Percentiles rank a stretch among this genome's conserved stretches.
These are phyloP conservation scores for Apomyelois bistriatella DNA, from an alignment of 2,888 invertebrate genomes.

Conservation along the genomic window DNA sequence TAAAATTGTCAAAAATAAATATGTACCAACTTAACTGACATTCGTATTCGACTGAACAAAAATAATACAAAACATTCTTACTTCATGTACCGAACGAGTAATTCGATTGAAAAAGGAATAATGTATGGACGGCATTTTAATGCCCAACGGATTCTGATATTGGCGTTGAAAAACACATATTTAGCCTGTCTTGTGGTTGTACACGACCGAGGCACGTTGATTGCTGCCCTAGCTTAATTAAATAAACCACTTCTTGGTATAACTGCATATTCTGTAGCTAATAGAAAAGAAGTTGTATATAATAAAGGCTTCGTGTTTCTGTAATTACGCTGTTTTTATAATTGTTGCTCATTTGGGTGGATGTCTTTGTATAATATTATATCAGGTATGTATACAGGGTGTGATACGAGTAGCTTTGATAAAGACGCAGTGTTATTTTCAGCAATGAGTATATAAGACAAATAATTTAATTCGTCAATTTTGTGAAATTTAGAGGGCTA, in stretches of 20 bases:
- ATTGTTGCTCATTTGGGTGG: slow-evolving; percentile 4
- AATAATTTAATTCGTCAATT: too few relatives aligned
- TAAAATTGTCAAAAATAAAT: too few relatives aligned
- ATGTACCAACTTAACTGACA: not conserved
- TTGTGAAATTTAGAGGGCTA: too few relatives aligned
- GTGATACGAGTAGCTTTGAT: too few relatives aligned
- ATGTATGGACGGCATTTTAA: slow-evolving; percentile 13
- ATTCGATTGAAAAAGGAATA: slow-evolving; percentile 10
- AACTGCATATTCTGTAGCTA: slow-evolving; percentile 18
- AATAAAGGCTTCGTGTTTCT: slow-evolving; percentile 3
- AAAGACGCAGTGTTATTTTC: too few relatives aligned
- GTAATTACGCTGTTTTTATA: slow-evolving; percentile 7
- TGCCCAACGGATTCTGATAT: slow-evolving; percentile 8
- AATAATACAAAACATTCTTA: not conserved
- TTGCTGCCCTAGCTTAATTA: slow-evolving; percentile 62
- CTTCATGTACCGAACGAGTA: not conserved
- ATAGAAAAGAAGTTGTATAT: slow-evolving; percentile 6
- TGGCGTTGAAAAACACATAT: slow-evolving; percentile 13
- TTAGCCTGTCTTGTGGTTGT: slow-evolving; percentile 12
- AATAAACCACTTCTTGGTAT: slow-evolving; percentile 65
- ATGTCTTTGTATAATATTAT: not conserved
- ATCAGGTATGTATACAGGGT: not conserved
- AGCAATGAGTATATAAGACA: too few relatives aligned
- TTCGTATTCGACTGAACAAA: not conserved
- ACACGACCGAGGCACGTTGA: slow-evolving; percentile 44